These are phyloP conservation scores for Cydia splendana DNA, from an alignment of 1,140 invertebrate genomes.

Conservation along the genomic window DNA sequence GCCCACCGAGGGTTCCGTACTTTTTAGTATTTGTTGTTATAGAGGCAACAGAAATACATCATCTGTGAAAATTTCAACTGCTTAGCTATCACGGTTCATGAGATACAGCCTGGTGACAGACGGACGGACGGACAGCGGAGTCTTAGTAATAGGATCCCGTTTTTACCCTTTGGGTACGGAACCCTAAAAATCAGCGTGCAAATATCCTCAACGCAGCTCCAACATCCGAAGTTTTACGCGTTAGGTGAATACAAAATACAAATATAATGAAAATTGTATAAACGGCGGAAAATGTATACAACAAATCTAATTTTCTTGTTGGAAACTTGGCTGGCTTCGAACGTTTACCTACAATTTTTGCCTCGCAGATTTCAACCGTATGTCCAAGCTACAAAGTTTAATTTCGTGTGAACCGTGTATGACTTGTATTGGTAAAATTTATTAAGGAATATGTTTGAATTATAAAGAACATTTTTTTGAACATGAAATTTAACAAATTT, in stretches of 20 bases:
- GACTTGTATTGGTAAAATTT: neutral
- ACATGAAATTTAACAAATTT: neutral
- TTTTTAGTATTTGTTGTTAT: too few relatives aligned
- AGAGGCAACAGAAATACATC: too few relatives aligned
- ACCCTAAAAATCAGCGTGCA: neutral
- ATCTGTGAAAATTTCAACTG: too few relatives aligned
- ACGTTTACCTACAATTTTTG: neutral
- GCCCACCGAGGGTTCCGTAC: too few relatives aligned
- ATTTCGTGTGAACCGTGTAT: neutral
- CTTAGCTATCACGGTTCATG: too few relatives aligned
- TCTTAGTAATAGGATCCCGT: too few relatives aligned
- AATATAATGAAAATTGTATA: conserved; percentile 16
- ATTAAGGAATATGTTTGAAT: neutral
- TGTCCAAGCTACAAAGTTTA: neutral
- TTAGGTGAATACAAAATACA: neutral
- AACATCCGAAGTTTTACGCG: neutral
- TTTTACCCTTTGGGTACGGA: too few relatives aligned
- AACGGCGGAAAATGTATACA: conserved; percentile 27
- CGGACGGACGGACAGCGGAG: too few relatives aligned
- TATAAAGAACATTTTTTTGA: neutral
- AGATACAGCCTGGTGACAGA: too few relatives aligned
- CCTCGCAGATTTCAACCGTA: neutral
- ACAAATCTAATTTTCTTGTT: conserved; percentile 30
- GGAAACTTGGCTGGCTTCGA: conserved; percentile 9
- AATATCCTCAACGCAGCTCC: neutral